These are phyloP conservation scores for Lasioglossum leucozonium DNA, from an alignment of 2,888 invertebrate species.

Conservation along the genomic window DNA sequence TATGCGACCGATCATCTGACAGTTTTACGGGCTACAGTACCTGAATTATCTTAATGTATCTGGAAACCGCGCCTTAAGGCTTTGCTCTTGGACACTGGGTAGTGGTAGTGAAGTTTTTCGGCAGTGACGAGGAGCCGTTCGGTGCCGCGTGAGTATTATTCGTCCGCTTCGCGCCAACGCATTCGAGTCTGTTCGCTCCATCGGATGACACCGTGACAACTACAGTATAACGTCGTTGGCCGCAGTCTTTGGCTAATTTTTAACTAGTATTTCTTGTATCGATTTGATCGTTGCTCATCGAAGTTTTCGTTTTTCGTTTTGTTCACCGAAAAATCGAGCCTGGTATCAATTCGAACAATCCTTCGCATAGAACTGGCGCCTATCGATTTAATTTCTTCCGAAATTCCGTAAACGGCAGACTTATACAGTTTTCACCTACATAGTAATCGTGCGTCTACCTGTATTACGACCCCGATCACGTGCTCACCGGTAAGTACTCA, in stretches of 20 bases:
- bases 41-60: constrained; percentile 20
- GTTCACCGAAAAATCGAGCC: too few species aligned
- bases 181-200: constrained; percentile 64
- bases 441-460: constrained; percentile 37
- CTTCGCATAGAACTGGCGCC: neutral
- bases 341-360: neutral
- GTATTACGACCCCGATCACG: constrained; percentile 61
- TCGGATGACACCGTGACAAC: constrained; percentile 43
- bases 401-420: constrained; percentile 31
- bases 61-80: constrained; percentile 61
- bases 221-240: neutral
- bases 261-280: neutral
- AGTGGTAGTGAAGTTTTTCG: constrained; percentile 68
- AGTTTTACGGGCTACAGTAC: neutral
- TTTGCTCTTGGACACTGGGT: constrained; percentile 47
- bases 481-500: constrained; percentile 60
- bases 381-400: neutral
- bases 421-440: constrained; percentile 58
- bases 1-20: neutral
- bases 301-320: neutral
- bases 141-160: constrained; percentile 60
- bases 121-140: constrained; percentile 43
- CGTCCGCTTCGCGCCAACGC: constrained; percentile 71
- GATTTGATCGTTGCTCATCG: neutral
- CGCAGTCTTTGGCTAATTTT: constrained; percentile 13